Conservation (phyloP, 2,113 vertebrate genomes). For the Tor tambroides region DNA sequence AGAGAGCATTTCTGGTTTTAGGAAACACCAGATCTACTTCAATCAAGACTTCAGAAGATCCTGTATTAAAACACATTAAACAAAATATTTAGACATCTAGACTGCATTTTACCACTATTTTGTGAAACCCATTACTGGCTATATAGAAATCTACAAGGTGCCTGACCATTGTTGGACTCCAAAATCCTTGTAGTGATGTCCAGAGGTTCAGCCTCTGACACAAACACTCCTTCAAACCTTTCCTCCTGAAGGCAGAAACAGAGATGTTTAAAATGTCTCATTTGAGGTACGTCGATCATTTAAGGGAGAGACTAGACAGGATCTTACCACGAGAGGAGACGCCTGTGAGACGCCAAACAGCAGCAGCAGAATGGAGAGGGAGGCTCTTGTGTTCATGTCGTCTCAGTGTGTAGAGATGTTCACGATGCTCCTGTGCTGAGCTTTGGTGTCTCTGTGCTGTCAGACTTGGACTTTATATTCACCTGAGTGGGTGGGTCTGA, state of each 20-base stretch:
- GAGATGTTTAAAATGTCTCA: neutral
- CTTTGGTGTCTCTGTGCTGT: slow-evolving; percentile 13
- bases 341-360: slow-evolving; percentile 47
- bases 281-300: fast-evolving
- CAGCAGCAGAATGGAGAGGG: slow-evolving; percentile 48
- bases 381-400: slow-evolving; percentile 52
- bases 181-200: slow-evolving; percentile 54
- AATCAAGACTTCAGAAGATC: slow-evolving; percentile 42
- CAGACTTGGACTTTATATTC: slow-evolving; percentile 1
- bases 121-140: neutral
- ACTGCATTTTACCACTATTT: neutral
- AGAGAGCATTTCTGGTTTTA: slow-evolving; percentile 53
- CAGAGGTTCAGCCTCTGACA: neutral
- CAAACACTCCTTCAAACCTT: neutral
- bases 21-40: slow-evolving; percentile 54
- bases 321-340: slow-evolving; percentile 19
- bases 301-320: neutral
- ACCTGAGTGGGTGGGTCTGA: slow-evolving; percentile 27
- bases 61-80: neutral
- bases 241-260: neutral
- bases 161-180: slow-evolving; percentile 50
- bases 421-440: slow-evolving; percentile 33
- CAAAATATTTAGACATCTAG: neutral
- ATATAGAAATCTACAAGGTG: neutral
- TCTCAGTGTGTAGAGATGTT: slow-evolving; percentile 37